Percentiles rank a stretch among this genome's conserved stretches.
phyloP scores from a whole-genome alignment of 30 jellyfish, hydroid and myxozoan genomes.

The Aurelia coerulea region DNA sequence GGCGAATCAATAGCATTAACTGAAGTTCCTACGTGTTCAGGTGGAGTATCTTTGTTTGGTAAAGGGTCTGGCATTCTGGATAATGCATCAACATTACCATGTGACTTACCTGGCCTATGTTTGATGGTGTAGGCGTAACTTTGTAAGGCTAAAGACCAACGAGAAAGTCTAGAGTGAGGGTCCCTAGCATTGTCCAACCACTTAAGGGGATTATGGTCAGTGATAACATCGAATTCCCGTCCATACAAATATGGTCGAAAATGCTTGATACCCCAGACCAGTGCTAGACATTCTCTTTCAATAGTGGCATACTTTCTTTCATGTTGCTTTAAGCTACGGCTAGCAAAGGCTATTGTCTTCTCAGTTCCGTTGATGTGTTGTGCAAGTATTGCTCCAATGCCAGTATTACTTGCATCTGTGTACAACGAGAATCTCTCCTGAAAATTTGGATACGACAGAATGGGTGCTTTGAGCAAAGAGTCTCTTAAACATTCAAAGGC shows the following conservation, averaged over 20 bases:
- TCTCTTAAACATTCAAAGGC: slow-evolving; percentile 61
- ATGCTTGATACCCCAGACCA: slow-evolving; percentile 64
- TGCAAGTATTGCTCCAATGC: slow-evolving; percentile 56
- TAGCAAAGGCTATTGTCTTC: slow-evolving; percentile 53
- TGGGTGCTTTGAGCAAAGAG: slow-evolving; percentile 56
- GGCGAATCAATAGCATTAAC: slow-evolving; percentile 39
- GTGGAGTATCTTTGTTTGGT: background rate
- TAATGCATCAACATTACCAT: slow-evolving; percentile 55
- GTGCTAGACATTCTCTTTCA: slow-evolving; percentile 37
- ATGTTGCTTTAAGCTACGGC: slow-evolving; percentile 36
- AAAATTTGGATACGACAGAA: slow-evolving; percentile 54
- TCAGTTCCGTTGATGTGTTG: slow-evolving; percentile 54
- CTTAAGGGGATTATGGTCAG: slow-evolving; percentile 61
- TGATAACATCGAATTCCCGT: slow-evolving; percentile 29
- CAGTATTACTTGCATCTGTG: slow-evolving; percentile 51
- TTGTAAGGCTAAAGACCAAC: slow-evolving; percentile 52
- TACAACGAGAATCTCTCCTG: slow-evolving; percentile 24
- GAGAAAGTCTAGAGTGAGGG: slow-evolving; percentile 53
- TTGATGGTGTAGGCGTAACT: slow-evolving; percentile 34
- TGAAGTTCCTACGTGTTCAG: background rate
- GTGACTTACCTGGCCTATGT: slow-evolving; percentile 62
- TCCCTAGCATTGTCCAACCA: slow-evolving; percentile 65
- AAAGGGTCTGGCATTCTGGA: slow-evolving; percentile 46
- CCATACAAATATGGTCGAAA: slow-evolving; percentile 70
- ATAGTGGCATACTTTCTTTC: slow-evolving; percentile 55